Evolutionary conservation across 2,113 vertebrate species (phyloP).

Genomic region (Nyctereutes procyonoides): DNA sequence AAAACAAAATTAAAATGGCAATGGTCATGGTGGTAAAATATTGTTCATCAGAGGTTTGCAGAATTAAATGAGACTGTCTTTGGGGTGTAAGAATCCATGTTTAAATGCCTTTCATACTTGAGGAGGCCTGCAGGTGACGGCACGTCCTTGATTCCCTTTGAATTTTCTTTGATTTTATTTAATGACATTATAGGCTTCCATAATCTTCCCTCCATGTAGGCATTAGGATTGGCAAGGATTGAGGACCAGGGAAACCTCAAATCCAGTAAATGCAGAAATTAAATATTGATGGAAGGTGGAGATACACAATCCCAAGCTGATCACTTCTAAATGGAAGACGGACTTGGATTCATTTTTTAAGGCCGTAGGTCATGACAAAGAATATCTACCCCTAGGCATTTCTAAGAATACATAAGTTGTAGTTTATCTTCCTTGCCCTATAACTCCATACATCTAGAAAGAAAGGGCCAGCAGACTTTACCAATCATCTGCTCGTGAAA

Average conservation of each 20-base stretch:
- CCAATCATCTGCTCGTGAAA: background rate
- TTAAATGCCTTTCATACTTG: constrained; percentile 23
- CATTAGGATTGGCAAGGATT: background rate
- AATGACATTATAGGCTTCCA: background rate
- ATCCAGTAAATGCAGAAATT: constrained; percentile 5
- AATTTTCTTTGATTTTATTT: constrained; percentile 40
- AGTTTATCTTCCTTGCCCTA: constrained; percentile 47
- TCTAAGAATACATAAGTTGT: constrained; percentile 15
- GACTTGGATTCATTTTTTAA: constrained; percentile 44
- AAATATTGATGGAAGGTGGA: constrained; percentile 6
- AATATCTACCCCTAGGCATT: constrained; percentile 65
- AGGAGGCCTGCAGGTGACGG: background rate
- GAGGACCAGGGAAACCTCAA: background rate
- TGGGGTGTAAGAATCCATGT: background rate
- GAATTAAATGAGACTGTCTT: constrained; percentile 41
- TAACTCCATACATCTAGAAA: constrained; percentile 18
- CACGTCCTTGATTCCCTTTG: background rate
- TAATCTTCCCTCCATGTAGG: background rate
- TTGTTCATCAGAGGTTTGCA: constrained; percentile 31
- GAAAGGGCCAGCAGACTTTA: background rate
- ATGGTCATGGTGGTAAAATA: background rate
- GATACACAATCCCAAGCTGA: background rate
- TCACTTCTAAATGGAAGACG: background rate
- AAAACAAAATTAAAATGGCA: constrained; percentile 62
- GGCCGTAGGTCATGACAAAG: constrained; percentile 52